A percentile compares a stretch with the other conserved stretches of the same genome.
phyloP scores from a whole-genome alignment of 2,113 vertebrate genomes.

The Solea senegalensis region DNA sequence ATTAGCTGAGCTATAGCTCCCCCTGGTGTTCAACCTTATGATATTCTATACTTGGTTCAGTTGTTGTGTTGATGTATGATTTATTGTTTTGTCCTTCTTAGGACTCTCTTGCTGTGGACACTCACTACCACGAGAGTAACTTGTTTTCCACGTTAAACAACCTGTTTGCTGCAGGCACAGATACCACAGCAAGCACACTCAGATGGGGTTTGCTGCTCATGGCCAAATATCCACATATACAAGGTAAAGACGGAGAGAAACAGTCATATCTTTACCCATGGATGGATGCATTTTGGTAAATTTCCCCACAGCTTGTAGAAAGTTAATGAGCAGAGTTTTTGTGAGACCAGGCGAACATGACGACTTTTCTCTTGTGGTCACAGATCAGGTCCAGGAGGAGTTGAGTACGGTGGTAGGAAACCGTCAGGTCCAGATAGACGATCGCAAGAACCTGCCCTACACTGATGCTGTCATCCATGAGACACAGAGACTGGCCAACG shows the following conservation, averaged over 20 bases:
- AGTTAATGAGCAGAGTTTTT: no score
- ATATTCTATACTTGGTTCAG: no score
- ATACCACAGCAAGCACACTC: conserved; percentile 69
- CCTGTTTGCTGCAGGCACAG: conserved; percentile 77
- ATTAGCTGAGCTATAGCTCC: no score
- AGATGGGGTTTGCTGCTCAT: conserved; percentile 75
- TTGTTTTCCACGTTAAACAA: conserved; percentile 55
- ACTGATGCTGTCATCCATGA: conserved; percentile 80
- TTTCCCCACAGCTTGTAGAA: no score
- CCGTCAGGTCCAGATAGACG: conserved; percentile 57
- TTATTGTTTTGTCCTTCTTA: conserved; percentile 13
- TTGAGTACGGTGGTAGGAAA: conserved; percentile 65
- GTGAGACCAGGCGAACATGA: neutral
- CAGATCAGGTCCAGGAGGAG: conserved; percentile 77
- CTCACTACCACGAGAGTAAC: conserved; percentile 59
- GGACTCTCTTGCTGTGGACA: conserved; percentile 31
- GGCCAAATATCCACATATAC: conserved; percentile 80
- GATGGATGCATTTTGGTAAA: no score
- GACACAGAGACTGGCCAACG: conserved; percentile 72
- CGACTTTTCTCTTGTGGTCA: neutral
- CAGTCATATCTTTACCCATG: no score
- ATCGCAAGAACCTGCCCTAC: conserved; percentile 71
- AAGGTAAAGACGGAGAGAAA: conserved; percentile 65
- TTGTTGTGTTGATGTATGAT: neutral
- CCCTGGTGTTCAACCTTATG: no score